phyloP scores from a whole-genome alignment of 64 coral and sea anemone genomes.

The Pocillopora verrucosa region DNA sequence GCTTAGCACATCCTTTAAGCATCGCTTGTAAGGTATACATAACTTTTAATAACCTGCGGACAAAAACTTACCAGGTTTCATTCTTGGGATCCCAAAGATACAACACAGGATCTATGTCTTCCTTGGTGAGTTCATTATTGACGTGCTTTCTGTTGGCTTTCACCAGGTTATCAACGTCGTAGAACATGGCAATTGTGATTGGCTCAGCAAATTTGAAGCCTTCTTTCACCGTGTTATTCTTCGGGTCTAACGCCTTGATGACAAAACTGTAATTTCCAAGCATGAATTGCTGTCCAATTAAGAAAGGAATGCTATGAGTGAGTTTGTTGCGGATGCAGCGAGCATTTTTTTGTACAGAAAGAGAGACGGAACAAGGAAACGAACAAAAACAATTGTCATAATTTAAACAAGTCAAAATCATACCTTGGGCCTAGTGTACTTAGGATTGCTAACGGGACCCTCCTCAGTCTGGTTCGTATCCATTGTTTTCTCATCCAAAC shows the following conservation, averaged over 20 bases:
- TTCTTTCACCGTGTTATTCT: constrained; percentile 60
- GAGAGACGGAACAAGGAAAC: too few relatives aligned
- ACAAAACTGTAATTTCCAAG: constrained; percentile 93
- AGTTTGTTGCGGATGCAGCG: background rate
- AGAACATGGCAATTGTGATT: constrained; percentile 81
- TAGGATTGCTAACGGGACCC: constrained; percentile 62
- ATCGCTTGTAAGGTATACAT: too few relatives aligned
- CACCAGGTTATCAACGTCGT: constrained; percentile 83
- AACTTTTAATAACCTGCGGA: background rate
- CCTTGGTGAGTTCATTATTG: constrained; percentile 70
- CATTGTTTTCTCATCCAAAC: constrained; percentile 66
- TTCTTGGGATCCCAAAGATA: constrained; percentile 81
- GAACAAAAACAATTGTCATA: background rate
- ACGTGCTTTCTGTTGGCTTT: constrained; percentile 81
- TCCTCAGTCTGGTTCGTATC: constrained; percentile 61
- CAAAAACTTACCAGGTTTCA: constrained; percentile 69
- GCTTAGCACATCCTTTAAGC: too few relatives aligned
- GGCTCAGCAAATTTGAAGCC: constrained; percentile 81
- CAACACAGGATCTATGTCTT: constrained; percentile 85
- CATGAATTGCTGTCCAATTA: constrained; percentile 84
- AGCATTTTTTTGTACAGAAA: background rate
- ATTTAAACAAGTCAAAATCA: background rate
- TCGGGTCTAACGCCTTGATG: constrained; percentile 82
- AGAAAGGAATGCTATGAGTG: background rate
- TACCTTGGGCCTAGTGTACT: constrained; percentile 76